Percentiles rank a stretch among this genome's conserved stretches.
phyloP scores from a whole-genome alignment of 2,113 vertebrate genomes.

The Aplodontia rufa region DNA sequence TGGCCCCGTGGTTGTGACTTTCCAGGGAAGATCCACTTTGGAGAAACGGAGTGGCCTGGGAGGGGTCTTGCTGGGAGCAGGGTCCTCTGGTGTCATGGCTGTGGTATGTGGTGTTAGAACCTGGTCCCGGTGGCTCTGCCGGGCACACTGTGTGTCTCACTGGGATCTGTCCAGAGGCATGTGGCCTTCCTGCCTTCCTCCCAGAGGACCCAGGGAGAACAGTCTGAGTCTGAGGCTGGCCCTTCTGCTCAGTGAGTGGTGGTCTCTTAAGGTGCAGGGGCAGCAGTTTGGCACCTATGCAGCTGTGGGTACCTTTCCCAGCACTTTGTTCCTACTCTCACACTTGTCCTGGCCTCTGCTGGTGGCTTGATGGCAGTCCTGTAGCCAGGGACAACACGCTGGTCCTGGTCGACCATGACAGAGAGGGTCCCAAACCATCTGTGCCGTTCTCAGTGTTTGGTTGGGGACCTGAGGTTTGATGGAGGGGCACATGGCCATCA shows the following conservation, averaged over 20 bases:
- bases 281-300: rapidly evolving
- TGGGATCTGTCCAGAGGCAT: not conserved
- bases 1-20: not conserved
- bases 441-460: rapidly evolving
- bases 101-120: not conserved
- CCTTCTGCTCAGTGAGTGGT: rapidly evolving
- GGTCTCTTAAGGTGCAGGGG: rapidly evolving
- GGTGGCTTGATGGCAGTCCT: rapidly evolving
- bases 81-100: rapidly evolving
- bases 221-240: rapidly evolving
- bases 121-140: rapidly evolving
- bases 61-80: not conserved
- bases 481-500: rapidly evolving
- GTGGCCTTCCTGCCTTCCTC: no score
- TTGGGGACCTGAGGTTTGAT: rapidly evolving
- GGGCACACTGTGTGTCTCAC: rapidly evolving
- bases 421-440: rapidly evolving
- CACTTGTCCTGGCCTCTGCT: rapidly evolving
- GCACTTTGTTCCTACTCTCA: rapidly evolving
- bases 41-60: not conserved
- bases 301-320: rapidly evolving
- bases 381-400: rapidly evolving
- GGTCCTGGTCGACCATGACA: rapidly evolving
- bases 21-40: not conserved
- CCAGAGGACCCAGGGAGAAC: not conserved